Percentiles rank a stretch among this genome's conserved stretches.
Conservation (phyloP, 2,113 vertebrate genomes). For the Natator depressus region DNA sequence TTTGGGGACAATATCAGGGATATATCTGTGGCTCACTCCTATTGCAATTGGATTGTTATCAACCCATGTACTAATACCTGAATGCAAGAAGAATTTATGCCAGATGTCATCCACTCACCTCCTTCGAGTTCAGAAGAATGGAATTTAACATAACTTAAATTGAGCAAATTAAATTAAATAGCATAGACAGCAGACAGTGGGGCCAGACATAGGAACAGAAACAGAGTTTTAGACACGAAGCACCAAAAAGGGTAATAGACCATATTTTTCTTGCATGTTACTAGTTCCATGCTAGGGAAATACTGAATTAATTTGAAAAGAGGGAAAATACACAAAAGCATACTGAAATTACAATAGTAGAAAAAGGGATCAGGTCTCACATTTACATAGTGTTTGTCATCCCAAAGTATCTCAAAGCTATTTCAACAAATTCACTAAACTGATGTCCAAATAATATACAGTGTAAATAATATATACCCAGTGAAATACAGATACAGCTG, state of each 20-base stretch:
- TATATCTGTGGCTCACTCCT: constrained; percentile 4
- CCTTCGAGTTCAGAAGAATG: constrained; percentile 35
- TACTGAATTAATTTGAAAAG: constrained; percentile 18
- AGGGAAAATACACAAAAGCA: not conserved
- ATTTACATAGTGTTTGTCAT: not conserved
- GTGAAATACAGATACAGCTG: not conserved
- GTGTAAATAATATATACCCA: not conserved
- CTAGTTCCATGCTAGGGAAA: not conserved
- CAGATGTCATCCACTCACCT: not conserved
- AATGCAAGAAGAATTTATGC: not conserved
- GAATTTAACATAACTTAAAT: constrained; percentile 50
- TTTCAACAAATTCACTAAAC: not conserved
- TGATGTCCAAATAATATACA: not conserved
- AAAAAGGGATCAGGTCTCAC: not conserved
- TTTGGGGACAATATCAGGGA: not conserved
- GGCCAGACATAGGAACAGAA: constrained; percentile 26
- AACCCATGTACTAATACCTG: not conserved
- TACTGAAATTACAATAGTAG: not conserved
- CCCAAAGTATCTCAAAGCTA: constrained; percentile 1
- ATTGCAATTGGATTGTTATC: not conserved
- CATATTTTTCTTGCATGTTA: not conserved
- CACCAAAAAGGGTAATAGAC: not conserved
- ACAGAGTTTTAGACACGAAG: not conserved
- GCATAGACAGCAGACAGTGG: constrained; percentile 28
- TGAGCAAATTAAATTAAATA: constrained; percentile 36